phyloP scores from a whole-genome alignment of 2,797 vertebrate genomes.

The Gymnothorax reevesii region DNA sequence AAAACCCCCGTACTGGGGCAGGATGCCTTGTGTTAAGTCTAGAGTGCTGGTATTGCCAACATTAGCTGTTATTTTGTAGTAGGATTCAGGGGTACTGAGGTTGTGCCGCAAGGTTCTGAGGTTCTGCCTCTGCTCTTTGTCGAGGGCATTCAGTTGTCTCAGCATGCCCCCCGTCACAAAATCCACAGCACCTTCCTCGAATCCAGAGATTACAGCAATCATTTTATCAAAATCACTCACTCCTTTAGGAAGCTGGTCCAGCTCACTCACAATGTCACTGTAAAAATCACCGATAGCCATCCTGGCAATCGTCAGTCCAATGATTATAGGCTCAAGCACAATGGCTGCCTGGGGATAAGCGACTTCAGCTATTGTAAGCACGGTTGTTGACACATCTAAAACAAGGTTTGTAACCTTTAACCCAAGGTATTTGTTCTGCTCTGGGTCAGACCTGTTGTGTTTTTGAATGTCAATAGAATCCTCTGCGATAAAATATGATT shows the following conservation, averaged over 20 bases:
- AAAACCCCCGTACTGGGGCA: conserved; percentile 31
- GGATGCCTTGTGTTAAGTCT: conserved; percentile 8
- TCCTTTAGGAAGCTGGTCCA: conserved; percentile 31
- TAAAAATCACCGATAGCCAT: conserved; percentile 37
- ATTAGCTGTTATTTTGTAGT: conserved; percentile 16
- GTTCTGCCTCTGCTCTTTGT: conserved; percentile 26
- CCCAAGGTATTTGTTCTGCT: conserved; percentile 35
- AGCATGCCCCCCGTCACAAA: conserved; percentile 35
- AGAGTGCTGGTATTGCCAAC: conserved; percentile 17
- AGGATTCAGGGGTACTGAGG: neutral
- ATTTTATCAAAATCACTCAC: conserved; percentile 24
- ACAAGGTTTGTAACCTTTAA: conserved; percentile 36
- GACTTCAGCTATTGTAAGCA: conserved; percentile 27
- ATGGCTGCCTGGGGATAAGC: conserved; percentile 30
- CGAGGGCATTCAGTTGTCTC: conserved; percentile 24
- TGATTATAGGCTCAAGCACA: conserved; percentile 35
- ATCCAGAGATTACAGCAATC: conserved; percentile 15
- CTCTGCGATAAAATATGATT: conserved; percentile 30
- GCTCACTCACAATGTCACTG: conserved; percentile 22
- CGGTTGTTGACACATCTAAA: conserved; percentile 36
- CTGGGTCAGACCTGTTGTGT: conserved; percentile 22
- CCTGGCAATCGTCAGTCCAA: conserved; percentile 29
- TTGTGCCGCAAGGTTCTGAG: neutral
- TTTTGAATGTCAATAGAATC: conserved; percentile 25
- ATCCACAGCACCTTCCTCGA: conserved; percentile 26